Evolutionary conservation across 92 coral and sea anemone genomes (phyloP).

Genomic region (Meandrina meandrites): DNA sequence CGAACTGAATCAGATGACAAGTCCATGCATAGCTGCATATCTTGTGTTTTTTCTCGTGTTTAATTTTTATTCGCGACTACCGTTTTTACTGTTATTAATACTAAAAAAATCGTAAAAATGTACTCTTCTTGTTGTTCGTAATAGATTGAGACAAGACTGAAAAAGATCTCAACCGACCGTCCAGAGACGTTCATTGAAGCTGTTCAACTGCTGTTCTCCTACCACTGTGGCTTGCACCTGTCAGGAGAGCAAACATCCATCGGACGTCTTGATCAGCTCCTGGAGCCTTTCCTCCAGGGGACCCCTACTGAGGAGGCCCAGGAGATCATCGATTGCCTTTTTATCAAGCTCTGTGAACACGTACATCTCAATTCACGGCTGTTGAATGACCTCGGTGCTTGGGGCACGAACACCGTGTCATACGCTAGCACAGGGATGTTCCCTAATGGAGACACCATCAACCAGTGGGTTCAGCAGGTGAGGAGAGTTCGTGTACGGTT

Average conservation of each 20-base stretch:
- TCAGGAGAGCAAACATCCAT: conserved; percentile 77
- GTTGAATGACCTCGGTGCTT: conserved; percentile 48
- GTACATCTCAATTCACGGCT: conserved; percentile 66
- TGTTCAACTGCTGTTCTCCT: conserved; percentile 70
- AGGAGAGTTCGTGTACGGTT: not conserved
- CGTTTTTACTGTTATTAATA: too few species aligned
- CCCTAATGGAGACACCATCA: conserved; percentile 76
- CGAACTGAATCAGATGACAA: too few species aligned
- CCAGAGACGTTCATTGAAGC: conserved; percentile 82
- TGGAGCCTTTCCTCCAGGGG: conserved; percentile 62
- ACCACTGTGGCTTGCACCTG: conserved; percentile 80
- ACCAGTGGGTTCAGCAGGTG: conserved; percentile 93
- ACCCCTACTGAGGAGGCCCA: conserved; percentile 68
- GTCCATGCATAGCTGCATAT: too few species aligned
- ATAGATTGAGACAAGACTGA: conserved; percentile 61
- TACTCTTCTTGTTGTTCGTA: not conserved
- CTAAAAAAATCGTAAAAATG: too few species aligned
- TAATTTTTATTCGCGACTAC: too few species aligned
- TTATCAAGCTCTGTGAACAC: conserved; percentile 79
- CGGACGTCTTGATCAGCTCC: conserved; percentile 77
- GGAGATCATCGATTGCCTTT: conserved; percentile 83
- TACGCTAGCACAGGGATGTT: conserved; percentile 72
- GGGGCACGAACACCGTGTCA: conserved; percentile 80
- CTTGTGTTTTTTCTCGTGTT: too few species aligned
- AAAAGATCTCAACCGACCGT: conserved; percentile 54